Evolutionary conservation across 2,797 vertebrate genomes (phyloP).

Genomic region (Macrochelys suwanniensis): DNA sequence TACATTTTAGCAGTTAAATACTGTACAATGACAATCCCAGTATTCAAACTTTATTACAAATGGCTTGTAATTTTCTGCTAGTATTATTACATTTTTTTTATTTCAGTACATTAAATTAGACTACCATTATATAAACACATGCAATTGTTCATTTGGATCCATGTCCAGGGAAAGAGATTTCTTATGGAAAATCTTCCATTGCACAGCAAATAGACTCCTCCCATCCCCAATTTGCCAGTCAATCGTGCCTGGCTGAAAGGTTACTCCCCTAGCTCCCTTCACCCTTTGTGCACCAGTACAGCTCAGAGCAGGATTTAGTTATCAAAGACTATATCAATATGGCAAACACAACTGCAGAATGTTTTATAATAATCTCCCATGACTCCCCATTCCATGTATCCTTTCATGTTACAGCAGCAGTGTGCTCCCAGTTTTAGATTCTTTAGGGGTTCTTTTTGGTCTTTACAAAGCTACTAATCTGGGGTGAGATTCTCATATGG

Average conservation of each 20-base stretch:
- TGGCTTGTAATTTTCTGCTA: not conserved
- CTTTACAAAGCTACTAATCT: not conserved
- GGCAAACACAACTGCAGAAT: not conserved
- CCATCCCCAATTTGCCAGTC: not conserved
- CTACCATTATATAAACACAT: not conserved
- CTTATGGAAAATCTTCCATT: not conserved
- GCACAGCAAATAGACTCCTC: not conserved
- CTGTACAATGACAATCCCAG: not conserved
- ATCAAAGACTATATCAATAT: not conserved
- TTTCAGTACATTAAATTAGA: not conserved
- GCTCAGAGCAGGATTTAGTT: not conserved
- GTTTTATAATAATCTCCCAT: not conserved
- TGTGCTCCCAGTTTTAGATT: not conserved
- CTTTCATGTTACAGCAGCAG: not conserved
- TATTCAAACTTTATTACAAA: not conserved
- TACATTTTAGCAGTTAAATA: slow-evolving; percentile 33
- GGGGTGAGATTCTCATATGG: not conserved
- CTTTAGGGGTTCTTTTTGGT: not conserved
- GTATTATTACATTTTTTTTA: not conserved
- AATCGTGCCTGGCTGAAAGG: not conserved
- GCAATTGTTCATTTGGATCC: not conserved
- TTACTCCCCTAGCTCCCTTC: not conserved
- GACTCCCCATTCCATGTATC: rapidly evolving
- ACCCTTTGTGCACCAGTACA: not conserved
- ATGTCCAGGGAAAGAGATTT: not conserved